Evolutionary conservation across 2,797 vertebrate genomes (phyloP).

Genomic region (Thamnophis elegans): DNA sequence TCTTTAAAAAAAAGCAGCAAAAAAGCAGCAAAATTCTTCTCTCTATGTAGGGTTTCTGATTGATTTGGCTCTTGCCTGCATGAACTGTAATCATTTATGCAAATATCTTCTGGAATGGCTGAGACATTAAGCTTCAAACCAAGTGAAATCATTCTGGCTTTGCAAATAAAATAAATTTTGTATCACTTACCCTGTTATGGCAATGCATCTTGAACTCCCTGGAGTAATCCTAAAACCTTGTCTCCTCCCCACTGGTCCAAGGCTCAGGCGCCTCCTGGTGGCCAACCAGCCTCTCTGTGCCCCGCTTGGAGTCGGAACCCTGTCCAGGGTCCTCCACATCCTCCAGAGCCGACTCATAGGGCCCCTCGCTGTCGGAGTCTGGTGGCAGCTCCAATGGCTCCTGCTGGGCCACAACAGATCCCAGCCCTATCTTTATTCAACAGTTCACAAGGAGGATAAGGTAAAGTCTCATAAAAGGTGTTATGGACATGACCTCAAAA

Average conservation of each 20-base stretch:
- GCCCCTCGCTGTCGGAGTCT: no score
- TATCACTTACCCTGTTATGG: slow-evolving; percentile 13
- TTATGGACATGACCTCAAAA: not conserved
- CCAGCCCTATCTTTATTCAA: not conserved
- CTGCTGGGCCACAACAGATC: no score
- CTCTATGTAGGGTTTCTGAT: slow-evolving; percentile 5
- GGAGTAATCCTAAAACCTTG: slow-evolving; percentile 12
- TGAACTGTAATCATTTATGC: slow-evolving; percentile 35
- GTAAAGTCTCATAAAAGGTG: not conserved
- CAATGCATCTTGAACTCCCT: not conserved
- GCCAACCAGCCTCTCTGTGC: no score
- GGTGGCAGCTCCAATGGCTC: no score
- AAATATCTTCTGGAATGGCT: slow-evolving; percentile 20
- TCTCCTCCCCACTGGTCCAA: no score
- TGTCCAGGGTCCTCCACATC: no score
- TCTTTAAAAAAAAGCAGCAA: slow-evolving; percentile 45
- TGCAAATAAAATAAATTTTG: slow-evolving; percentile 33
- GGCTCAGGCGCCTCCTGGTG: no score
- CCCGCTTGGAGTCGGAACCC: no score
- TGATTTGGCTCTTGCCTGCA: slow-evolving; percentile 16
- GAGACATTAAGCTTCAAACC: slow-evolving; percentile 28
- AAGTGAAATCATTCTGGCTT: slow-evolving; percentile 37
- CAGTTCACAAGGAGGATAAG: not conserved
- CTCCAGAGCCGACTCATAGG: no score
- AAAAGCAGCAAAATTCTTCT: slow-evolving; percentile 34